A percentile compares a stretch with the other conserved stretches of the same genome.
Conservation (phyloP, 2,797 vertebrate species). For the Lindbergichthys nudifrons region DNA sequence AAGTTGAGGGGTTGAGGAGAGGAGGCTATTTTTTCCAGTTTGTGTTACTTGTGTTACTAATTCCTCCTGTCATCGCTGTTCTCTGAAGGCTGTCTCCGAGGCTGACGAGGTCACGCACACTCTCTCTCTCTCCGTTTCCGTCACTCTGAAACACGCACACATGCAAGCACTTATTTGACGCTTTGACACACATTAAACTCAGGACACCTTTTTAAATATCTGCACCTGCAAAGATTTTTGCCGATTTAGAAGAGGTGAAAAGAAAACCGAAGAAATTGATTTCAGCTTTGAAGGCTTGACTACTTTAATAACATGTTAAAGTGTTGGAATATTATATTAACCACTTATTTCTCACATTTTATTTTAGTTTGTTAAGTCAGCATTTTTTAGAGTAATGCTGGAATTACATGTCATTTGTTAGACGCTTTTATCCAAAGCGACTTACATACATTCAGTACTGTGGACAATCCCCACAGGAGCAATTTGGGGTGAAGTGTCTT, state of each 20-base stretch:
- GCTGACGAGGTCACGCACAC: slow-evolving; percentile 63
- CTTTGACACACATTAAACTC: slow-evolving; percentile 53
- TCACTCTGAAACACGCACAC: slow-evolving; percentile 36
- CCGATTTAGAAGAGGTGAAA: slow-evolving; percentile 18
- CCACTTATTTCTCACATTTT: background rate
- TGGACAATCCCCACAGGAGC: too few relatives aligned
- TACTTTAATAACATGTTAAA: background rate
- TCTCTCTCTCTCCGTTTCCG: slow-evolving; percentile 21
- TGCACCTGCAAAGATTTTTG: slow-evolving; percentile 17
- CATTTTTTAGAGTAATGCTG: background rate
- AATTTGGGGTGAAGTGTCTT: too few relatives aligned
- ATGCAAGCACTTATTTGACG: slow-evolving; percentile 36
- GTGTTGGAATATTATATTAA: too few relatives aligned
- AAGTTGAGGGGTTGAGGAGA: slow-evolving; percentile 8
- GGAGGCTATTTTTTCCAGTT: slow-evolving; percentile 61
- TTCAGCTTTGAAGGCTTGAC: background rate
- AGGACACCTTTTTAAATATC: slow-evolving; percentile 42
- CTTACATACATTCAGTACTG: too few relatives aligned
- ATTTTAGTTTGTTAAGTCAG: background rate
- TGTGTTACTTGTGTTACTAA: slow-evolving; percentile 66
- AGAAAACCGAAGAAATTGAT: slow-evolving; percentile 2
- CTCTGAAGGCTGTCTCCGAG: slow-evolving; percentile 68
- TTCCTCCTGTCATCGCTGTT: slow-evolving; percentile 70
- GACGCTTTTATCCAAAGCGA: too few relatives aligned
- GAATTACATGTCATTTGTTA: too few relatives aligned